A percentile compares a stretch with the other conserved stretches of the same genome.
These are phyloP conservation scores for Koerneria pararmatus DNA, from an alignment of 2,888 invertebrate genomes.

Conservation along the genomic window DNA sequence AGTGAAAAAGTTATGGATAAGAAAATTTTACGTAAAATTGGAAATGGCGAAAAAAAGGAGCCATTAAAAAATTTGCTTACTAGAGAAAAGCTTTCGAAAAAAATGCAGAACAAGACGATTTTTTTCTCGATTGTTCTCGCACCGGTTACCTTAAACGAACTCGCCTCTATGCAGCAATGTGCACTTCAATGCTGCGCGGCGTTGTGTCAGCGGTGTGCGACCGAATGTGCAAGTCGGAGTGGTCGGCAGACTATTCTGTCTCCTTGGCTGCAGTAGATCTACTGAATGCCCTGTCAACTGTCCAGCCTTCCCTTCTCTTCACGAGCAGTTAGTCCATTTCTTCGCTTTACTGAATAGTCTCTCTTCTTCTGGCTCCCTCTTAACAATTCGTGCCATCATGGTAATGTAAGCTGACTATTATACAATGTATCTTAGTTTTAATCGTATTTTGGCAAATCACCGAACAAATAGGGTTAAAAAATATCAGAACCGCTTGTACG, in stretches of 20 bases:
- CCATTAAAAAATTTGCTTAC: too few relatives aligned
- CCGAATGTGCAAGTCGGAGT: constrained; percentile 49
- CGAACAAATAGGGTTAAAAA: too few relatives aligned
- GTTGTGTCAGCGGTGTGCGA: constrained; percentile 56
- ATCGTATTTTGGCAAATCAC: too few relatives aligned
- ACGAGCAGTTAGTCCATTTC: constrained; percentile 39
- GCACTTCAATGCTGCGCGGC: constrained; percentile 49
- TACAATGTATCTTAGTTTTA: too few relatives aligned
- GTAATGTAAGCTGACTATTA: constrained; percentile 13
- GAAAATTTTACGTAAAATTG: too few relatives aligned
- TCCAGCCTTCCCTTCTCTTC: constrained; percentile 49
- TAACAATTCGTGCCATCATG: constrained; percentile 17
- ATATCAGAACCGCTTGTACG: too few relatives aligned
- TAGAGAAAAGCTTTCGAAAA: too few relatives aligned
- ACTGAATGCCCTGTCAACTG: constrained; percentile 47
- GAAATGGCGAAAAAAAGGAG: too few relatives aligned
- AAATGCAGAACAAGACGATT: too few relatives aligned
- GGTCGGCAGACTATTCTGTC: constrained; percentile 35
- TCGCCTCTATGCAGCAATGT: constrained; percentile 28
- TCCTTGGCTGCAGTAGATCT: constrained; percentile 53
- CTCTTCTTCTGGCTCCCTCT: constrained; percentile 1
- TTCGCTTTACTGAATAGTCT: constrained; percentile 4
- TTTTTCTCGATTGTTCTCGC: too few relatives aligned
- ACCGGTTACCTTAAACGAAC: too few relatives aligned
- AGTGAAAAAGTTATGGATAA: constrained; percentile 5